A percentile compares a stretch with the other conserved stretches of the same genome.
Evolutionary conservation across 2,888 invertebrate species (phyloP).

Genomic region (Acrocyrtus sp.): DNA sequence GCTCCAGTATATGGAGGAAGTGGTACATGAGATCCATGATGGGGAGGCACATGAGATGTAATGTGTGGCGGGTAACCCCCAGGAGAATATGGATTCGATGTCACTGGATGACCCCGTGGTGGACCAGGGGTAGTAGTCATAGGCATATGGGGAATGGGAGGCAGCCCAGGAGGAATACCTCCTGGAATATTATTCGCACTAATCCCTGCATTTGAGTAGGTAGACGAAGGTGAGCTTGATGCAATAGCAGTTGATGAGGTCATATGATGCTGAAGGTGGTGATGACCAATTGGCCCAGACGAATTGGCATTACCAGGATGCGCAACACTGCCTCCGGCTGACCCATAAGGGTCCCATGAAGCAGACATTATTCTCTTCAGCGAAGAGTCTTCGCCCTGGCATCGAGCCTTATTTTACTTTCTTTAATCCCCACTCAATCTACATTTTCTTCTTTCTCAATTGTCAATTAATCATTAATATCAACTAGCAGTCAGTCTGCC

Average conservation of each 20-base stretch:
- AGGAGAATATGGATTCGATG: conserved; percentile 26
- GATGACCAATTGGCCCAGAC: conserved; percentile 19
- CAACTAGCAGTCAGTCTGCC: too few species aligned
- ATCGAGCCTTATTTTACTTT: background rate
- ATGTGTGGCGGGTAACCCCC: conserved; percentile 23
- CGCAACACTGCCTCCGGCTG: conserved; percentile 28
- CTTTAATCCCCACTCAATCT: too few species aligned
- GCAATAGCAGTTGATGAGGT: conserved; percentile 17
- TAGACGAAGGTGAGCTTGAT: conserved; percentile 34
- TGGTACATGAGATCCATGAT: conserved; percentile 34
- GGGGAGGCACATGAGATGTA: conserved; percentile 41
- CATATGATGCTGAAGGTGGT: conserved; percentile 17
- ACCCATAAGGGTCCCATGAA: conserved; percentile 44
- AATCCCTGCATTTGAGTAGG: conserved; percentile 34
- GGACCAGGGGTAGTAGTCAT: background rate
- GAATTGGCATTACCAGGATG: conserved; percentile 20
- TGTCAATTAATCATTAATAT: too few species aligned
- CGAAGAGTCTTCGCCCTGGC: background rate
- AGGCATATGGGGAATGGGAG: conserved; percentile 12
- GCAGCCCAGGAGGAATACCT: conserved; percentile 30
- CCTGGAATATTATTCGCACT: background rate
- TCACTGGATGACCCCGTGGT: conserved; percentile 19
- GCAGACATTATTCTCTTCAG: conserved; percentile 30
- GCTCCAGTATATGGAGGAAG: conserved; percentile 23
- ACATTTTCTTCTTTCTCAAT: too few species aligned